Evolutionary conservation across 2,888 invertebrate species (phyloP).

Genomic region (Perithous albicinctus): DNA sequence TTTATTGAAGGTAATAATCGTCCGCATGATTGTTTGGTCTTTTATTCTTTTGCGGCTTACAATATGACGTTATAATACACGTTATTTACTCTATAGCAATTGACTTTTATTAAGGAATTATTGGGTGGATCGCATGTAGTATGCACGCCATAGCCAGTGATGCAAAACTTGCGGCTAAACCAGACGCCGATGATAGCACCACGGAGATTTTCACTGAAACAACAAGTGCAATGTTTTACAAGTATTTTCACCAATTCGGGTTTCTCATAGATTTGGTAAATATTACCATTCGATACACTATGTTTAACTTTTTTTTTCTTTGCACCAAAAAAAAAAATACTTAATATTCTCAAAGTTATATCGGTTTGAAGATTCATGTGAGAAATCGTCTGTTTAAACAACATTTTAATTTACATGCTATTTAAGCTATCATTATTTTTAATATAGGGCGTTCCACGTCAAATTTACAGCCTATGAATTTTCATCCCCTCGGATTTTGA

Average conservation of each 20-base stretch:
- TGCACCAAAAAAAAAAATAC: no score
- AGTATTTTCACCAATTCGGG: background rate
- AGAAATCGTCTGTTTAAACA: no score
- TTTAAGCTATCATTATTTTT: no score
- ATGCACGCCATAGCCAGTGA: conserved; percentile 75
- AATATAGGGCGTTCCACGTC: no score
- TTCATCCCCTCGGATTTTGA: no score
- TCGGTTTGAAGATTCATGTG: no score
- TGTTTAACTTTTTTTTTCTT: no score
- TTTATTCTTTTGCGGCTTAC: conserved; percentile 67
- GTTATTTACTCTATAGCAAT: conserved; percentile 80
- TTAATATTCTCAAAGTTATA: no score
- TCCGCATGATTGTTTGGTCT: conserved; percentile 65
- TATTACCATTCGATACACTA: no score
- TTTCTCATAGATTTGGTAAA: no score
- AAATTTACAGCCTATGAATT: no score
- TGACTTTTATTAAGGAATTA: conserved; percentile 83
- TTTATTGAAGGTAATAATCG: background rate
- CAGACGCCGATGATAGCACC: conserved; percentile 71
- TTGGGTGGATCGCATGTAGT: conserved; percentile 77
- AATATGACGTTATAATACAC: conserved; percentile 65
- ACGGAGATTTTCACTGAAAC: conserved; percentile 76
- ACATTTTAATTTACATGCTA: no score
- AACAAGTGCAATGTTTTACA: background rate
- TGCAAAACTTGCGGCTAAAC: conserved; percentile 74